These are phyloP conservation scores for Lytechinus variegatus DNA, from an alignment of 35 echinoderm and acorn worm genomes.

Conservation along the genomic window DNA sequence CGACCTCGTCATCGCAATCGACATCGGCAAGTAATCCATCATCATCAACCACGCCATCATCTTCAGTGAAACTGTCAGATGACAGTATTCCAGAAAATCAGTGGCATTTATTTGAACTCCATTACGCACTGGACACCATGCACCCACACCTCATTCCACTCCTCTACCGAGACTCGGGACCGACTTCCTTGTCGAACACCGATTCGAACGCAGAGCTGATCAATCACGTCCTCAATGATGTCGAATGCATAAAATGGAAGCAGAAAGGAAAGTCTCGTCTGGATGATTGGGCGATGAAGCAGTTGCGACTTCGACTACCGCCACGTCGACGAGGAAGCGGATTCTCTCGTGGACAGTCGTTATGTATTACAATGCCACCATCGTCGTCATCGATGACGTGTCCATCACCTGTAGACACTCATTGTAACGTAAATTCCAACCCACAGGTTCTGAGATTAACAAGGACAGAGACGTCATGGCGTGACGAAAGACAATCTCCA, in stretches of 20 bases:
- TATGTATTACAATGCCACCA: not conserved
- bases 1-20: not conserved
- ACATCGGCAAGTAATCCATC: not conserved
- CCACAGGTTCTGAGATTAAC: not conserved
- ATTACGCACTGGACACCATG: not conserved
- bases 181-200: not conserved
- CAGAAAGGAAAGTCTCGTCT: not conserved
- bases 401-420: not conserved
- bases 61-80: not conserved
- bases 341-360: not conserved
- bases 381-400: not conserved
- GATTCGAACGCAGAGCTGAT: not conserved
- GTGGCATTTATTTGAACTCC: constrained; percentile 2
- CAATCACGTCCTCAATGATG: not conserved
- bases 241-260: not conserved
- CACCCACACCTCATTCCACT: not conserved
- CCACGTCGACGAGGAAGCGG: not conserved
- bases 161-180: not conserved
- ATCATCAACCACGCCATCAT: not conserved
- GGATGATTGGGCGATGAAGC: not conserved
- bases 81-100: not conserved
- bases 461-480: not conserved
- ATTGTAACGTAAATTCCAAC: not conserved
- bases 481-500: not conserved
- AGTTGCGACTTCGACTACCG: not conserved